Percentiles rank a stretch among this genome's conserved stretches.
Conservation (phyloP, 2,888 invertebrate species). For the Nycteola revayana region DNA sequence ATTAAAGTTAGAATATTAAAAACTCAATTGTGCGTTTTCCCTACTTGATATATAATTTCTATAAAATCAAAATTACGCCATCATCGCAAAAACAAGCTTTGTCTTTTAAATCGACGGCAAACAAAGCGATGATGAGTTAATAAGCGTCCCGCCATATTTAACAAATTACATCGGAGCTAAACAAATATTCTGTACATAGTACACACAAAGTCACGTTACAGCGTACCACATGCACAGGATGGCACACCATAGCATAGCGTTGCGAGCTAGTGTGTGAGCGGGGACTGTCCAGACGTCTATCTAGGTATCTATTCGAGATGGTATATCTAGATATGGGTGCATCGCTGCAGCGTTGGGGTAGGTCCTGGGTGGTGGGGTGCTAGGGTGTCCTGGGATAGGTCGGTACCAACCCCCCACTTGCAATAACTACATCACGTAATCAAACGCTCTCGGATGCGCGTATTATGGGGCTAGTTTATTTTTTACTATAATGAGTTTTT, state of each 20-base stretch:
- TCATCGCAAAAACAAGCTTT: no score
- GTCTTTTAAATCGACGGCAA: background rate
- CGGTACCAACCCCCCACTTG: slow-evolving; percentile 36
- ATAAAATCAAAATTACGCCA: no score
- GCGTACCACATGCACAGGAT: slow-evolving; percentile 11
- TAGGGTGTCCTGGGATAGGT: slow-evolving; percentile 47
- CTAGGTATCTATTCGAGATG: slow-evolving; percentile 41
- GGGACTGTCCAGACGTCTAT: slow-evolving; percentile 41
- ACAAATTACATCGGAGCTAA: slow-evolving; percentile 19
- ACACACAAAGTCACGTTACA: slow-evolving; percentile 20
- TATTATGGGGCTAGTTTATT: slow-evolving; percentile 42
- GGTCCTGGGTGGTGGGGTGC: slow-evolving; percentile 64
- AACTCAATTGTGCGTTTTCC: no score
- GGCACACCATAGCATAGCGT: background rate
- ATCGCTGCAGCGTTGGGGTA: slow-evolving; percentile 73
- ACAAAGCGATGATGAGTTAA: slow-evolving; percentile 6
- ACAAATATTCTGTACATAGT: slow-evolving; percentile 15
- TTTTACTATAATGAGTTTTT: slow-evolving; percentile 45
- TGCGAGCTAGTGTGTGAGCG: slow-evolving; percentile 27
- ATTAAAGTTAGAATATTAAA: no score
- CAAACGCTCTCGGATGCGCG: slow-evolving; percentile 45
- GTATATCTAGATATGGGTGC: slow-evolving; percentile 57
- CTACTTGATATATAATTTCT: no score
- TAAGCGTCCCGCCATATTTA: slow-evolving; percentile 9
- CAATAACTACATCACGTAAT: slow-evolving; percentile 55